Percentiles rank a stretch among this genome's conserved stretches.
These are phyloP conservation scores for Malurus cyaneus DNA, from an alignment of 2,113 vertebrate genomes.

Conservation along the genomic window DNA sequence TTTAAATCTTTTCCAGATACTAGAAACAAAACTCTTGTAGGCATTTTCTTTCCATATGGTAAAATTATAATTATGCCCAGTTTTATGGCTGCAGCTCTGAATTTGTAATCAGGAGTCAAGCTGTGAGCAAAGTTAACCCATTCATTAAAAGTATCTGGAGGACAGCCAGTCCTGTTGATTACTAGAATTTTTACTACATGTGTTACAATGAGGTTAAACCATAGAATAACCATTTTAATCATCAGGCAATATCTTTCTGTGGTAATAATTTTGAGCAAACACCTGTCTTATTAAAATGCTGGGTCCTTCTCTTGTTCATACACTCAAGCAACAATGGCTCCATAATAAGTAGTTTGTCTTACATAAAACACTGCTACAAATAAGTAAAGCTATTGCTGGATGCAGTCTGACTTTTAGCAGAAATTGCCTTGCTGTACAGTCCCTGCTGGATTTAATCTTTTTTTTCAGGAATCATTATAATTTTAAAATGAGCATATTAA, in stretches of 20 bases:
- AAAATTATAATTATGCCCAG: background rate
- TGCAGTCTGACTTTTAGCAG: background rate
- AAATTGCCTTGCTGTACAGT: background rate
- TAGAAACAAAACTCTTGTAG: background rate
- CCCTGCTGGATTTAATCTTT: background rate
- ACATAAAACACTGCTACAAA: background rate
- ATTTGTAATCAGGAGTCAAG: background rate
- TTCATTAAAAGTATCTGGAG: background rate
- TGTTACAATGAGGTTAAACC: background rate
- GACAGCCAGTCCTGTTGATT: background rate
- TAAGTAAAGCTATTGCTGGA: background rate
- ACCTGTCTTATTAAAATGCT: background rate
- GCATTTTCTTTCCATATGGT: background rate
- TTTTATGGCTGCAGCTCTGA: background rate
- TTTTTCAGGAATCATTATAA: background rate
- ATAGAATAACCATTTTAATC: background rate
- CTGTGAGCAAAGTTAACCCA: background rate
- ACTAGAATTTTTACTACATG: background rate
- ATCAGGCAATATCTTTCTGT: background rate
- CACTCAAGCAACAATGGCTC: background rate
- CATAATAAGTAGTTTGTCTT: background rate
- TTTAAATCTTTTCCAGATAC: background rate
- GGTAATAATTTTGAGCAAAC: background rate
- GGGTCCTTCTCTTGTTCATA: background rate
- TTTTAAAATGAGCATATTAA: background rate